phyloP scores from a whole-genome alignment of 2,888 invertebrate genomes.

The Idaea biselata region DNA sequence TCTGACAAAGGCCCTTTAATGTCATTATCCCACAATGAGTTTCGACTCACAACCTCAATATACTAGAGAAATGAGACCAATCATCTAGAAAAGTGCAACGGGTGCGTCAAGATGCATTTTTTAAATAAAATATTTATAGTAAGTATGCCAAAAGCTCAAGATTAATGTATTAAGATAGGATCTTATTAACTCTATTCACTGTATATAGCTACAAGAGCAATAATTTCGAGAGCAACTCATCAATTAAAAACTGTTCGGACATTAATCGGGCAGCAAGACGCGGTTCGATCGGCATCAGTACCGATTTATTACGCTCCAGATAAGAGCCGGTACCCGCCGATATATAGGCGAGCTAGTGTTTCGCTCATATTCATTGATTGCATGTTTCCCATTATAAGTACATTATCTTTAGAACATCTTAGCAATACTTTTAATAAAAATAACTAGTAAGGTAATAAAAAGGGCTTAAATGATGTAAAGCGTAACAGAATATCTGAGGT shows the following conservation, averaged over 20 bases:
- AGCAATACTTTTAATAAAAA: constrained; percentile 5
- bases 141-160: neutral
- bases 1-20: constrained; percentile 15
- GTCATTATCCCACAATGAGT: neutral
- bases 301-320: constrained; percentile 63
- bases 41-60: neutral
- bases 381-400: constrained; percentile 12
- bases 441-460: neutral
- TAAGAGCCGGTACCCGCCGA: constrained; percentile 51
- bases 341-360: constrained; percentile 21
- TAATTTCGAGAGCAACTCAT: constrained; percentile 44
- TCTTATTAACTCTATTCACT: constrained; percentile 34
- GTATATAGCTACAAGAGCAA: constrained; percentile 38
- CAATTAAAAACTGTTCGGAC: constrained; percentile 64
- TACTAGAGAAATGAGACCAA: too few relatives aligned
- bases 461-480: neutral
- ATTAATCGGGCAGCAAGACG: constrained; percentile 57
- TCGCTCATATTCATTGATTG: constrained; percentile 23
- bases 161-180: constrained; percentile 7
- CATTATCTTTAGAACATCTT: neutral
- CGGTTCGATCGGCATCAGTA: constrained; percentile 53
- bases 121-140: too few relatives aligned
- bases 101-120: too few relatives aligned
- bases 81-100: too few relatives aligned
- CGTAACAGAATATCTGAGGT: too few relatives aligned